Conservation (phyloP, 2,113 vertebrate genomes). For the Manacus vitellinus region DNA sequence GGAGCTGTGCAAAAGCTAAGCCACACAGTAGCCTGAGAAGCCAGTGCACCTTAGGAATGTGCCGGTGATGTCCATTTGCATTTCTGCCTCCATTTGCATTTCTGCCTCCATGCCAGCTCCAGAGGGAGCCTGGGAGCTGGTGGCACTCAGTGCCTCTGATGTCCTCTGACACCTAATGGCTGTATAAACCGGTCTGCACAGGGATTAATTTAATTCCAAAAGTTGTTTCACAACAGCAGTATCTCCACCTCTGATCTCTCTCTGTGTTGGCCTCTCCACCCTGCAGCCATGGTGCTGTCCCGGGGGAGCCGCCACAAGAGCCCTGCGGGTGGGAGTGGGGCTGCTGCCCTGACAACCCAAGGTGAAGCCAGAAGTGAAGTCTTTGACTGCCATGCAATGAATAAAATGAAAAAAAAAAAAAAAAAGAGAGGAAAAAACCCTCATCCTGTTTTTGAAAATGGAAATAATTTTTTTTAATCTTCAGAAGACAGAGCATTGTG, state of each 20-base stretch:
- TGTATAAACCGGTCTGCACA: not conserved
- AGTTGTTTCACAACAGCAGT: not conserved
- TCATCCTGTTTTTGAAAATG: not conserved
- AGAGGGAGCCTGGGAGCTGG: not conserved
- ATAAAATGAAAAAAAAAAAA: not conserved
- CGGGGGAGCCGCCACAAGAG: accelerated
- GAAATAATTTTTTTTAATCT: not conserved
- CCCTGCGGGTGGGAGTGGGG: accelerated
- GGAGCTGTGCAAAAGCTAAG: not conserved
- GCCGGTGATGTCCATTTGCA: not conserved
- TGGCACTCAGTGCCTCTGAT: not conserved
- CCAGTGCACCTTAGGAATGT: not conserved
- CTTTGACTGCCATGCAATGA: not conserved
- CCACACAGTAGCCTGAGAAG: not conserved
- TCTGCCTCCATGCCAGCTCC: not conserved
- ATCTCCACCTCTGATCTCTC: not conserved
- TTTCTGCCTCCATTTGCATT: not conserved
- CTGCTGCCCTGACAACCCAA: accelerated
- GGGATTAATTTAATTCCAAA: not conserved
- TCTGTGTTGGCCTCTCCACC: accelerated
- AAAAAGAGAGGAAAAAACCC: no score
- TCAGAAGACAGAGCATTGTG: not conserved
- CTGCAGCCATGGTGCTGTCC: accelerated
- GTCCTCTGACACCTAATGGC: not conserved
- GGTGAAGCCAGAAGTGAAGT: not conserved